Conservation (phyloP, 2,113 vertebrate genomes). For the Amphiprion percula region DNA sequence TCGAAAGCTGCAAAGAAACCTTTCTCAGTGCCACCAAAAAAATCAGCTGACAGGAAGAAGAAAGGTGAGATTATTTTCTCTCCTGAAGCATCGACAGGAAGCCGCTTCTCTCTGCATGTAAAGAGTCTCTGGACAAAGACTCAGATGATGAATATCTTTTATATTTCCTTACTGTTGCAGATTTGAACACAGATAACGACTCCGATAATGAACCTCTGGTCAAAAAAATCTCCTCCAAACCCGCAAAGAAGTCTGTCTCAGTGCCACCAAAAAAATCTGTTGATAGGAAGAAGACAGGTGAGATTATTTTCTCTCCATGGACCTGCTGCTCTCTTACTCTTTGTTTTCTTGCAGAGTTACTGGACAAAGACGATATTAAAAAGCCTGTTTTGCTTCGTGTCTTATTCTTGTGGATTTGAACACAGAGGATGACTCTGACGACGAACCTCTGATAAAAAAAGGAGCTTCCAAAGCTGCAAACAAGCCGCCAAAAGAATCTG, state of each 20-base stretch:
- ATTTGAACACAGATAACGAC: constrained; percentile 15
- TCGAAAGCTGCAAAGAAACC: constrained; percentile 43
- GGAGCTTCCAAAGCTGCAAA: constrained; percentile 37
- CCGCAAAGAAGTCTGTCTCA: constrained; percentile 23
- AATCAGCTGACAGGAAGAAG: constrained; percentile 28
- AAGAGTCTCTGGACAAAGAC: constrained; percentile 22
- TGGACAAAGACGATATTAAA: constrained; percentile 10
- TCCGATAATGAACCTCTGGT: constrained; percentile 62
- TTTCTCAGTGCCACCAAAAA: constrained; percentile 20
- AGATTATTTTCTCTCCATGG: neutral
- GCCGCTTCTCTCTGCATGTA: neutral
- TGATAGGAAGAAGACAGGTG: constrained; percentile 52
- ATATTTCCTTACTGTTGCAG: too few species aligned
- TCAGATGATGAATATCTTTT: constrained; percentile 52
- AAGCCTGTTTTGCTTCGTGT: constrained; percentile 28
- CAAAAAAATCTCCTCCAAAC: constrained; percentile 47
- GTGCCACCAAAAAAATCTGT: constrained; percentile 34
- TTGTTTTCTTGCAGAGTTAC: constrained; percentile 18
- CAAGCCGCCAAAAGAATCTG: constrained; percentile 45
- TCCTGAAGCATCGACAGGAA: neutral
- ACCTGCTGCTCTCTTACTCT: neutral
- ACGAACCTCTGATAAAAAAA: constrained; percentile 63
- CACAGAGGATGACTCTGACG: constrained; percentile 56
- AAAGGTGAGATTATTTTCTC: constrained; percentile 39
- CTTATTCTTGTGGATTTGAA: constrained; percentile 4